phyloP scores from a whole-genome alignment of 2,797 vertebrate genomes.

The Pagetopsis macropterus region DNA sequence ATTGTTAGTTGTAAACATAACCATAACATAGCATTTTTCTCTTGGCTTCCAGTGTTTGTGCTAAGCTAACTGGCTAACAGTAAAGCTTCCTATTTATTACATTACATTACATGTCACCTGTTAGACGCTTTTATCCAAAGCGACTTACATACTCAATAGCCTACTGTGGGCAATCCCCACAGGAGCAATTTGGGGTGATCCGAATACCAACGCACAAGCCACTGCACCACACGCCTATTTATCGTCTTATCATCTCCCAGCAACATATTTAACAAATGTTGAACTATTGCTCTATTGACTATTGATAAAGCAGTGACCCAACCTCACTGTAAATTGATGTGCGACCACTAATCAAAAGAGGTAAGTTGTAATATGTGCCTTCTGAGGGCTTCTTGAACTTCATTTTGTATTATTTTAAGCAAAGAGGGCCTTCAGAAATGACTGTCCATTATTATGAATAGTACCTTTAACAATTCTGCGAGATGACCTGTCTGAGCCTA shows the following conservation, averaged over 20 bases:
- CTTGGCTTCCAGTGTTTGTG: not conserved
- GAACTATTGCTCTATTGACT: not conserved
- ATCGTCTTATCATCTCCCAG: not conserved
- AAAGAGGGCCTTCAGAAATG: slow-evolving; percentile 10
- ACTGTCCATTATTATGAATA: slow-evolving; percentile 36
- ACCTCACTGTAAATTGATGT: not conserved
- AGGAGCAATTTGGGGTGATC: too few species aligned
- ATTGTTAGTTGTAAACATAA: not conserved
- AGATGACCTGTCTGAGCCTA: slow-evolving; percentile 46
- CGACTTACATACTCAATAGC: too few species aligned
- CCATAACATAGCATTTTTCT: not conserved
- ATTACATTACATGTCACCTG: too few species aligned
- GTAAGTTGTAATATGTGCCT: not conserved
- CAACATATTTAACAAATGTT: not conserved
- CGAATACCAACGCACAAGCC: too few species aligned
- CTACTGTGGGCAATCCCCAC: too few species aligned
- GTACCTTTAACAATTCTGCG: slow-evolving; percentile 38
- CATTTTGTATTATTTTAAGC: not conserved
- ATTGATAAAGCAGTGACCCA: not conserved
- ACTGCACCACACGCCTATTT: not conserved
- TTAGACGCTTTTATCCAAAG: too few species aligned
- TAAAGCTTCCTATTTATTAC: not conserved
- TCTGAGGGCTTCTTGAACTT: slow-evolving; percentile 1
- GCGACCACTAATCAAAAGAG: not conserved
- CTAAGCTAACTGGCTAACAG: not conserved